phyloP scores from a whole-genome alignment of 2,797 vertebrate species.

The Malacoraja senta region DNA sequence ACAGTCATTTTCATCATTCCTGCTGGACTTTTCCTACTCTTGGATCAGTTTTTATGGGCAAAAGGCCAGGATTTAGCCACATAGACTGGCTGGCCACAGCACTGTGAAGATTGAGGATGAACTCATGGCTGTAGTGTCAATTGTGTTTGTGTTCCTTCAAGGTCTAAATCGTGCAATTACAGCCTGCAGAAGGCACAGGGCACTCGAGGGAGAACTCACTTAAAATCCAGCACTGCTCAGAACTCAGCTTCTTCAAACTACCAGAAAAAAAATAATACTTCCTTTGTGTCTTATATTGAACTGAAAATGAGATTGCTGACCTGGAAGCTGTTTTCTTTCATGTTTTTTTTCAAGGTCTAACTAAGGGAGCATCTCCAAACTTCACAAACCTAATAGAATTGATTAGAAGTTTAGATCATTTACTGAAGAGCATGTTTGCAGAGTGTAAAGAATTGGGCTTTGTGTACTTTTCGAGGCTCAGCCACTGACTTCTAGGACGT shows the following conservation, averaged over 20 bases:
- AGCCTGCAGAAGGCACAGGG: neutral
- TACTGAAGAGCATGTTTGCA: neutral
- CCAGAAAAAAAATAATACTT: too few relatives aligned
- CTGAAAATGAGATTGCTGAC: too few relatives aligned
- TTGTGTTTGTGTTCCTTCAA: neutral
- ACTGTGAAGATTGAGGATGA: neutral
- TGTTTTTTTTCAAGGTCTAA: too few relatives aligned
- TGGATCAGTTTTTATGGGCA: neutral
- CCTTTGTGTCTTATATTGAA: too few relatives aligned
- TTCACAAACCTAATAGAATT: neutral
- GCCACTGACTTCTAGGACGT: neutral
- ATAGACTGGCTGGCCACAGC: neutral
- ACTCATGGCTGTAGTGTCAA: neutral
- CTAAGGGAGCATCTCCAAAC: slow-evolving; percentile 26
- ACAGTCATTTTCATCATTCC: neutral
- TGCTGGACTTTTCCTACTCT: neutral
- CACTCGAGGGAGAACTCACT: neutral
- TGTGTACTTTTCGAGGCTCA: neutral
- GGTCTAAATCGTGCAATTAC: neutral
- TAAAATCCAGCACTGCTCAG: too few relatives aligned
- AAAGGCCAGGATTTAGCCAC: neutral
- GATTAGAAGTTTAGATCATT: neutral
- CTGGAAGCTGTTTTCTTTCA: too few relatives aligned
- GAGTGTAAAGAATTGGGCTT: neutral
- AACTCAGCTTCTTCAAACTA: too few relatives aligned